Percentiles rank a stretch among this genome's conserved stretches.
These are phyloP conservation scores for Noctua comes DNA, from an alignment of 2,888 invertebrate species.

Conservation along the genomic window DNA sequence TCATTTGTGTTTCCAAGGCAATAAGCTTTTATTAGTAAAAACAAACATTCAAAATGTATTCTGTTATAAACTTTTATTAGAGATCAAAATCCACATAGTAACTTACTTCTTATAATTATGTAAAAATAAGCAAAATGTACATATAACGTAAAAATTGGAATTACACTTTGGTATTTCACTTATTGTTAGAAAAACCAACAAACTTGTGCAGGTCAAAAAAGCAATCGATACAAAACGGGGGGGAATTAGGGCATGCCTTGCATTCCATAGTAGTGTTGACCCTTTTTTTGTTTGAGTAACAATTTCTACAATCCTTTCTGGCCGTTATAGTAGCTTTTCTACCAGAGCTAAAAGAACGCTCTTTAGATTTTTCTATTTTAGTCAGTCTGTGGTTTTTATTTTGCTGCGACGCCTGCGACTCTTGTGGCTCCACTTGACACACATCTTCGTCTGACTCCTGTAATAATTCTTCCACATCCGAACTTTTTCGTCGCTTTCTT, in stretches of 20 bases:
- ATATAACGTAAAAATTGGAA: neutral
- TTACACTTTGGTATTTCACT: slow-evolving; percentile 13
- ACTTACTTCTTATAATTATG: neutral
- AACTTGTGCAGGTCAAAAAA: slow-evolving; percentile 42
- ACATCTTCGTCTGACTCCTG: slow-evolving; percentile 12
- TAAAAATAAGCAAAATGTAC: neutral
- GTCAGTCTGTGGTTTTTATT: neutral
- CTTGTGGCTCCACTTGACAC: neutral
- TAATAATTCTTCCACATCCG: slow-evolving; percentile 1
- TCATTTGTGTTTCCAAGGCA: too few relatives aligned
- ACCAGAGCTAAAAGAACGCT: slow-evolving; percentile 8
- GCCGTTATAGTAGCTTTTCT: slow-evolving; percentile 42
- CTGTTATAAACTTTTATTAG: neutral
- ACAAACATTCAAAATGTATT: neutral
- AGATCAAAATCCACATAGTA: neutral
- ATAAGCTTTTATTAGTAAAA: neutral
- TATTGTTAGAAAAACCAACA: slow-evolving; percentile 16
- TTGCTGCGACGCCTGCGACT: neutral
- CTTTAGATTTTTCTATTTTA: neutral
- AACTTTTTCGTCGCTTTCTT: slow-evolving; percentile 15
- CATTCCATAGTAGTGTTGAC: slow-evolving; percentile 64
- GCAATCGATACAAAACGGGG: slow-evolving; percentile 56
- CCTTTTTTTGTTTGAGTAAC: slow-evolving; percentile 61
- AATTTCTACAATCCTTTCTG: slow-evolving; percentile 66
- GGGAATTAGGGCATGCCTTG: slow-evolving; percentile 51